Base-by-base conservation (phyloP, 2,888 invertebrate genomes). In the Myopa tessellatipennis region DNA sequence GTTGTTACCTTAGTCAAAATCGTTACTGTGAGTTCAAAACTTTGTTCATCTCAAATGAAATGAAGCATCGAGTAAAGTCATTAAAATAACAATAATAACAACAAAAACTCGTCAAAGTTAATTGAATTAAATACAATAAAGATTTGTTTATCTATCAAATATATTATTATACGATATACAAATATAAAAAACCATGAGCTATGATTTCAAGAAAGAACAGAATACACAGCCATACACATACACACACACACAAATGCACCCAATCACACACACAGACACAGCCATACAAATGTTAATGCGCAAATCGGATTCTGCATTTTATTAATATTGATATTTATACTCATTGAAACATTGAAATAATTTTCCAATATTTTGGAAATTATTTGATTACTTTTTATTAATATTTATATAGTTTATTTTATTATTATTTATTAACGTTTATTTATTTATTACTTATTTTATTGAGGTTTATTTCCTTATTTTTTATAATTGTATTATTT, bases 181-280 rank as follows among this genome's bases (percentile, higher is more conserved):
- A 26, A n/a, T n/a, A 55, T n/a, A 4, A n/a, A 5, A 16, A 55
- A 55, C 55, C 55, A n/a, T 45, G 45, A 45, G 45, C 45, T 45
- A 45, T 45, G 45, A 45, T 45, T 45, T 45, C 26, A 26, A 10
- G 45, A 45, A 45, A 45, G 10, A 45, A 45, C 45, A 45, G 10
- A 45, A 70, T 34, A 18, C 60, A 60, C 40, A 72, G 26, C 10
- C 36, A 72, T 40, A 60, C 61, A 63, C 26, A 63, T 4, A 18
- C 63, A 26, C 6, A 63, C 34, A 63, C 63, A 63, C 34, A 26
- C 34, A 63, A n/a, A 63, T 36, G 6, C 26, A 60, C 60, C 7
- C 16, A 60, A 7, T 7, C 60, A 60, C 26, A 60, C 60, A 60
- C 60, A 60, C 60, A 60, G n/a, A 4, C 60, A 60, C 60, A 60